phyloP scores from a whole-genome alignment of 2,797 vertebrate genomes.

The Anas georgica region DNA sequence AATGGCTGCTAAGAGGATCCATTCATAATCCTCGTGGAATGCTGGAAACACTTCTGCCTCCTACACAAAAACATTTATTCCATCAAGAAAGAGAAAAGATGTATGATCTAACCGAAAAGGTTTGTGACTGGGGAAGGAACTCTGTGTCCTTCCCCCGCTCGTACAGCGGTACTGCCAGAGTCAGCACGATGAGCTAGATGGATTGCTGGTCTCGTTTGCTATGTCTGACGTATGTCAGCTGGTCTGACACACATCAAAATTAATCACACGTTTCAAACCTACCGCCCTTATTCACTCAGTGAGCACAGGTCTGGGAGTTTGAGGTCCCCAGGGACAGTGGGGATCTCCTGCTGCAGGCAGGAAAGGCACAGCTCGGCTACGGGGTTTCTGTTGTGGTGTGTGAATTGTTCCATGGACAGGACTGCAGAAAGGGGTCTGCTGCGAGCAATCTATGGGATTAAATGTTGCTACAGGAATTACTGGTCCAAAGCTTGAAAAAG shows the following conservation, averaged over 20 bases:
- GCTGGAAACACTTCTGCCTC: background rate
- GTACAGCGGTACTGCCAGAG: rapidly evolving
- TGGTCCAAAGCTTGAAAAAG: background rate
- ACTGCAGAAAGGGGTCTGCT: rapidly evolving
- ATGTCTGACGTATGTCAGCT: rapidly evolving
- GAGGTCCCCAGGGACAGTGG: rapidly evolving
- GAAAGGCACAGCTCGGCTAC: background rate
- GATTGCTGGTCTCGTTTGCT: rapidly evolving
- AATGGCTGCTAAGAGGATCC: background rate
- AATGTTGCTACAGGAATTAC: background rate
- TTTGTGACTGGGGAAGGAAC: background rate
- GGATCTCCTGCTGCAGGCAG: background rate
- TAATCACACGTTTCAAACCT: rapidly evolving
- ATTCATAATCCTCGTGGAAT: background rate
- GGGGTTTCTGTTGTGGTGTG: rapidly evolving
- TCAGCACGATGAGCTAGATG: rapidly evolving
- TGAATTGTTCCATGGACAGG: rapidly evolving
- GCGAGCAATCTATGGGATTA: rapidly evolving
- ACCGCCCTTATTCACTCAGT: background rate
- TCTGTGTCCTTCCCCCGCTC: background rate
- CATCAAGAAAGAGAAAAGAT: background rate
- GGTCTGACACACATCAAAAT: background rate
- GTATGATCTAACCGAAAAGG: background rate
- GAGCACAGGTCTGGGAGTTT: background rate
- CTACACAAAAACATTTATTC: background rate